These are phyloP conservation scores for Zelostemma sp. DNA, from an alignment of 1,140 invertebrate species.

Conservation along the genomic window DNA sequence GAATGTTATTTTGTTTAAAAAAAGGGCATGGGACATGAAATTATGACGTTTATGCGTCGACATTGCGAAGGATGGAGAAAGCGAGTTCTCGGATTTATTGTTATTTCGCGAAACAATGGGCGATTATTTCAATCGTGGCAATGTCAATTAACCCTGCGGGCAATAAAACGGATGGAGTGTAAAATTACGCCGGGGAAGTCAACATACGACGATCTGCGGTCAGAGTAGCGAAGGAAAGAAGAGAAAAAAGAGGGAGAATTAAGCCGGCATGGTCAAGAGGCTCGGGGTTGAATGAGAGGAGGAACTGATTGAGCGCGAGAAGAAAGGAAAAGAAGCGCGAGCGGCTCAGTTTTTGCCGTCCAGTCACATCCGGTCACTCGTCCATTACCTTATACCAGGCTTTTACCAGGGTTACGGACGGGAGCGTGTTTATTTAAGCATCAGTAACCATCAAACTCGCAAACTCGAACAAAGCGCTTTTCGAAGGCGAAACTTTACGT, in stretches of 20 bases:
- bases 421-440: constrained; percentile 64
- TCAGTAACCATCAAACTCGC: constrained; percentile 51
- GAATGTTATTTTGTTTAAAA: constrained; percentile 30
- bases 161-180: constrained; percentile 47
- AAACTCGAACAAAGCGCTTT: constrained; percentile 26
- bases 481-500: neutral
- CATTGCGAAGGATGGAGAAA: too few relatives aligned
- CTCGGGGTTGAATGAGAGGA: constrained; percentile 34
- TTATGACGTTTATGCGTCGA: constrained; percentile 22
- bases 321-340: constrained; percentile 49
- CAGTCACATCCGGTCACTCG: constrained; percentile 64
- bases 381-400: constrained; percentile 43
- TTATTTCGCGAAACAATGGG: too few relatives aligned
- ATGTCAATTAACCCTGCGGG: constrained; percentile 14
- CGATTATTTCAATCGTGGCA: too few relatives aligned
- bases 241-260: constrained; percentile 24
- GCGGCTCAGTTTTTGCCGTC: constrained; percentile 58
- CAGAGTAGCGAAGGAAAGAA: constrained; percentile 18
- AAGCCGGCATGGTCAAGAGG: constrained; percentile 35
- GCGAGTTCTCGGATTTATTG: too few relatives aligned
- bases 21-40: constrained; percentile 13
- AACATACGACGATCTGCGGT: constrained; percentile 25
- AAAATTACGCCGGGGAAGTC: constrained; percentile 47
- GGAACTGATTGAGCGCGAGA: constrained; percentile 49
- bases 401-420: constrained; percentile 46